A percentile compares a stretch with the other conserved stretches of the same genome.
These are phyloP conservation scores for Brevimyrus niger DNA, from an alignment of 2,113 vertebrate genomes.

Conservation along the genomic window DNA sequence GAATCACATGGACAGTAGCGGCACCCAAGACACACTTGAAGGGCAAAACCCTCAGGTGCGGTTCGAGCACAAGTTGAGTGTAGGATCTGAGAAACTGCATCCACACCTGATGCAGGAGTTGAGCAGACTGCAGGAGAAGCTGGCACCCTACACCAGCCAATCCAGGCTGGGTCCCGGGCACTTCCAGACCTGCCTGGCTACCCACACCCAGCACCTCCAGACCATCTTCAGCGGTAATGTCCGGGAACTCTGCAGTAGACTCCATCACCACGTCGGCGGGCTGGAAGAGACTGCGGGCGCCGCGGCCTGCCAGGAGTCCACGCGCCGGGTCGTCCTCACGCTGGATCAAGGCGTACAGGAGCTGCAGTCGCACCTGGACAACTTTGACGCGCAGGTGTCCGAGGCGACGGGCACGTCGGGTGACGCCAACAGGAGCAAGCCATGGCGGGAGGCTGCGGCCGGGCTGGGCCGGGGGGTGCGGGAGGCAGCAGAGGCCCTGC, in stretches of 20 bases:
- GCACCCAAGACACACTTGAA: slow-evolving; percentile 36
- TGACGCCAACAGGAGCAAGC: slow-evolving; percentile 46
- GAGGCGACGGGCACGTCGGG: slow-evolving; percentile 59
- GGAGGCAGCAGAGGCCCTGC: slow-evolving; percentile 29
- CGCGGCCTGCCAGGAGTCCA: slow-evolving; percentile 45
- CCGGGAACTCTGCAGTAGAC: slow-evolving; percentile 61
- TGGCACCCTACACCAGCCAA: slow-evolving; percentile 61
- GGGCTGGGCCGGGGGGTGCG: slow-evolving; percentile 52
- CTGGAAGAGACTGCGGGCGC: slow-evolving; percentile 42
- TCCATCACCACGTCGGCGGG: slow-evolving; percentile 48
- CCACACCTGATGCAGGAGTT: slow-evolving; percentile 67
- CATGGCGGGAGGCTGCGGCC: slow-evolving; percentile 60
- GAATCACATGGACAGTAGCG: slow-evolving; percentile 55
- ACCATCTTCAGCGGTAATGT: slow-evolving; percentile 59
- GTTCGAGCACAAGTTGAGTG: slow-evolving; percentile 42
- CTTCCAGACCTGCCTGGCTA: slow-evolving; percentile 64
- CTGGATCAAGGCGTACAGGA: slow-evolving; percentile 45
- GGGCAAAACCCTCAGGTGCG: slow-evolving; percentile 38
- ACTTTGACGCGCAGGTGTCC: slow-evolving; percentile 56
- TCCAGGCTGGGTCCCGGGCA: slow-evolving; percentile 51
- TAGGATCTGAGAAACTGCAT: slow-evolving; percentile 56
- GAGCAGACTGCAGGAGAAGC: slow-evolving; percentile 56
- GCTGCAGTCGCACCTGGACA: slow-evolving; percentile 44
- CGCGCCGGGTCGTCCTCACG: slow-evolving; percentile 45
- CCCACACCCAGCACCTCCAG: slow-evolving; percentile 63